These are phyloP conservation scores for Apodemia hepburni DNA, from an alignment of 2,888 invertebrate genomes.

Conservation along the genomic window DNA sequence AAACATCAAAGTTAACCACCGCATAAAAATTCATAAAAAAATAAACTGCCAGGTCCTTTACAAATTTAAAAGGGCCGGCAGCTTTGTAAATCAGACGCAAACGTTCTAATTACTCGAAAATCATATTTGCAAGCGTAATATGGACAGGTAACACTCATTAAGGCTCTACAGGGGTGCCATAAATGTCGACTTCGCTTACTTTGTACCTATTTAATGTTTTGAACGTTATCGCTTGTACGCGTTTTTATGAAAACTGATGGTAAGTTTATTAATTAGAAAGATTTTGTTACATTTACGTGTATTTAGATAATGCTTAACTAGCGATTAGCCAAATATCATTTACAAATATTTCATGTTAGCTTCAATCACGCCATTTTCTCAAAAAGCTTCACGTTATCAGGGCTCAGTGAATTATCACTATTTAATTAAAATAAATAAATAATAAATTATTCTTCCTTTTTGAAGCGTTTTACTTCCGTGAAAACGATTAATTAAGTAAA, in stretches of 20 bases:
- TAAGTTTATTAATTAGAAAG: not conserved
- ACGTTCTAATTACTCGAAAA: conserved; percentile 64
- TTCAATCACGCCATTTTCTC: too few species aligned
- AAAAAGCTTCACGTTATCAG: too few species aligned
- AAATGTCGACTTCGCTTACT: conserved; percentile 30
- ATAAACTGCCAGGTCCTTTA: conserved; percentile 40
- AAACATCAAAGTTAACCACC: conserved; percentile 7
- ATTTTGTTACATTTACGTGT: not conserved
- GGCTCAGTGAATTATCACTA: too few species aligned
- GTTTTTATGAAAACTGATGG: not conserved
- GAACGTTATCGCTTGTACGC: not conserved
- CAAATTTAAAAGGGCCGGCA: conserved; percentile 41
- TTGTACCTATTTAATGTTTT: conserved; percentile 5
- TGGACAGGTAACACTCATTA: conserved; percentile 58
- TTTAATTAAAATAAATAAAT: too few species aligned
- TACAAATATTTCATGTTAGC: too few species aligned
- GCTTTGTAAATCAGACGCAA: conserved; percentile 53
- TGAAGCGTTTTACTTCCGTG: too few species aligned
- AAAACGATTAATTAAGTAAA: conserved; percentile 20
- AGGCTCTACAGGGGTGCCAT: conserved; percentile 36
- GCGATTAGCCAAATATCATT: too few species aligned
- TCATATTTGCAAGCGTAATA: conserved; percentile 53
- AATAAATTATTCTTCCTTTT: too few species aligned
- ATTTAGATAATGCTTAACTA: too few species aligned
- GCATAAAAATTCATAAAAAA: conserved; percentile 31